Percentiles rank a stretch among this genome's conserved stretches.
These are phyloP conservation scores for Philaethria dido DNA, from an alignment of 2,888 invertebrate species.

Conservation along the genomic window DNA sequence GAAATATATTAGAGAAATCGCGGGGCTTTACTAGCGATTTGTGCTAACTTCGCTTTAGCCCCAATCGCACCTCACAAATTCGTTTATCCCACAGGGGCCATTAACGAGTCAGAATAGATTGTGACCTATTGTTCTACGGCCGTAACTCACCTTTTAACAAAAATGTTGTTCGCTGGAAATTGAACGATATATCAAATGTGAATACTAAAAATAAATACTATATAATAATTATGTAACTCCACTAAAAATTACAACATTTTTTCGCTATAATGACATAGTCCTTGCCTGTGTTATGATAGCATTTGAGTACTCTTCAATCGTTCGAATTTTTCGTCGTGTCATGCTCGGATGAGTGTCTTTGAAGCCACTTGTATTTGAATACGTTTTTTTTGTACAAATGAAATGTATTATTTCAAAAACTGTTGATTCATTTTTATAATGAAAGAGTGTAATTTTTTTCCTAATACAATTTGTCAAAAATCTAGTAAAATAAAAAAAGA, in stretches of 20 bases:
- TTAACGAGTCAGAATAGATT: constrained; percentile 8
- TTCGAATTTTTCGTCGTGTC: background rate
- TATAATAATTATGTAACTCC: background rate
- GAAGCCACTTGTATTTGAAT: background rate
- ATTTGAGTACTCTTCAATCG: background rate
- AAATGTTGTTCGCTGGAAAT: background rate
- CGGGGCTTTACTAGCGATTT: background rate
- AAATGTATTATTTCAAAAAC: too few relatives aligned
- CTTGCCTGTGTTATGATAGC: background rate
- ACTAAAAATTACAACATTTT: background rate
- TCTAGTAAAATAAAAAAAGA: too few relatives aligned
- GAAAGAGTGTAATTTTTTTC: too few relatives aligned
- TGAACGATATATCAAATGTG: background rate
- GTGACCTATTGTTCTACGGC: constrained; percentile 6
- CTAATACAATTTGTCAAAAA: too few relatives aligned
- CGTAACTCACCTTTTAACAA: background rate
- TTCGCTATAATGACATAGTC: background rate
- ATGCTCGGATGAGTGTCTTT: background rate
- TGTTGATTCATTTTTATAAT: too few relatives aligned
- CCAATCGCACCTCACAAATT: constrained; percentile 18
- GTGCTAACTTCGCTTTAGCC: background rate
- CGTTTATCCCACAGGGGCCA: constrained; percentile 11
- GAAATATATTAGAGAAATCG: constrained; percentile 7
- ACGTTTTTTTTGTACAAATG: background rate
- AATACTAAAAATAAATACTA: background rate